Conservation (phyloP, 2,797 vertebrate species). For the Pipistrellus pygmaeus region DNA sequence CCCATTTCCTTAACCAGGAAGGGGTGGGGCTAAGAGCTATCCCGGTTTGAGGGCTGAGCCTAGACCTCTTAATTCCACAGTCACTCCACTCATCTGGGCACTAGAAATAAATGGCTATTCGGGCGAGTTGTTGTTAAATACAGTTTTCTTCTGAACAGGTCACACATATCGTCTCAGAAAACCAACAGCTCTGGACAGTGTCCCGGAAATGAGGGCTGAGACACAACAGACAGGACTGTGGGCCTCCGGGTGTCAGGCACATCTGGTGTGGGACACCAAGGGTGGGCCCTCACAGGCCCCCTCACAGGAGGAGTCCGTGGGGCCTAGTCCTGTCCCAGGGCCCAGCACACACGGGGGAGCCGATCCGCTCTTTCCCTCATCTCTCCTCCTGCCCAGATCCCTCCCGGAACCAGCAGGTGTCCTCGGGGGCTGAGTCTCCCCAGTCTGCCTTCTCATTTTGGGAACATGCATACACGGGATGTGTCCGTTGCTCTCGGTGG, state of each 20-base stretch:
- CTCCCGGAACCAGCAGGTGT: too few relatives aligned
- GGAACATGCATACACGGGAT: rapidly evolving
- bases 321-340: rapidly evolving
- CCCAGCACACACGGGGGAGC: rapidly evolving
- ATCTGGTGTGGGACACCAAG: rapidly evolving
- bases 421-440: not conserved
- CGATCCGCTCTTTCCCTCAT: rapidly evolving
- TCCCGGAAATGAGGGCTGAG: not conserved
- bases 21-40: not conserved
- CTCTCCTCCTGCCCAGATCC: not conserved
- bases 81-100: not conserved
- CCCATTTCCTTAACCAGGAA: not conserved
- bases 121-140: not conserved
- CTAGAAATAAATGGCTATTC: not conserved
- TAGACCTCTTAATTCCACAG: not conserved
- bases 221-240: rapidly evolving
- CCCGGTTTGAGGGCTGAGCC: not conserved
- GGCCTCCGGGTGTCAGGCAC: too few relatives aligned
- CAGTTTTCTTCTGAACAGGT: not conserved
- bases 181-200: not conserved
- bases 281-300: not conserved
- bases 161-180: rapidly evolving
- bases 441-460: rapidly evolving
- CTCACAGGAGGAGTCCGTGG: rapidly evolving
- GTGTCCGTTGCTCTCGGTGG: rapidly evolving